These are phyloP conservation scores for Nebria brevicollis DNA, from an alignment of 2,888 invertebrate species.

Conservation along the genomic window DNA sequence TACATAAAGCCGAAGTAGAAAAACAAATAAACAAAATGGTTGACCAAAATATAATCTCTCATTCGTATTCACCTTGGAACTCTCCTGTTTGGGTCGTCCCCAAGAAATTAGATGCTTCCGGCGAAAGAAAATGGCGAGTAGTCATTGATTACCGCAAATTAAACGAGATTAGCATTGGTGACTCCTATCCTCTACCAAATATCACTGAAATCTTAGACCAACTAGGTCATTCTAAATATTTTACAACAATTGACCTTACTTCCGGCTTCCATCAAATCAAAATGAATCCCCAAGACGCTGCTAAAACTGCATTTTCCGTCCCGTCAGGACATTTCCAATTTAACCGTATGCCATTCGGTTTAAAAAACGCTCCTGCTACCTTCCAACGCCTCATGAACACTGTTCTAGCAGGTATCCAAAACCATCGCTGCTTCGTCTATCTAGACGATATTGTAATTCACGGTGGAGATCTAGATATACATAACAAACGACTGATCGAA, in stretches of 20 bases:
- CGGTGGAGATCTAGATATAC: constrained; percentile 37
- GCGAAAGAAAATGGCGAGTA: constrained; percentile 13
- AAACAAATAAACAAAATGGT: too few relatives aligned
- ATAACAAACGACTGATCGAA: constrained; percentile 48
- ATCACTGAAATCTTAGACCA: too few relatives aligned
- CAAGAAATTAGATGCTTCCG: background rate
- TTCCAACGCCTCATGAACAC: constrained; percentile 55
- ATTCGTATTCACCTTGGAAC: too few relatives aligned
- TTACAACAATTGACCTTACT: too few relatives aligned
- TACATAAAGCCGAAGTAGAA: too few relatives aligned
- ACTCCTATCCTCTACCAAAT: too few relatives aligned
- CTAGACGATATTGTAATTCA: constrained; percentile 43
- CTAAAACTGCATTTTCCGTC: constrained; percentile 48
- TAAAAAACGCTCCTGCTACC: constrained; percentile 53
- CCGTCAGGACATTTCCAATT: constrained; percentile 49
- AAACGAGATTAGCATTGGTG: too few relatives aligned
- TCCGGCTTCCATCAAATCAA: too few relatives aligned
- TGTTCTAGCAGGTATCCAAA: constrained; percentile 49
- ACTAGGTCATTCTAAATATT: too few relatives aligned
- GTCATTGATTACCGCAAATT: constrained; percentile 28
- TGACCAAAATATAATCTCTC: too few relatives aligned
- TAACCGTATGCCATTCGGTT: constrained; percentile 52
- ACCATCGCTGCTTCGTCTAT: constrained; percentile 46
- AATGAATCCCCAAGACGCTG: too few relatives aligned
- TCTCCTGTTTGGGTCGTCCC: too few relatives aligned